These are phyloP conservation scores for Caenorhabditis auriculariae DNA, from an alignment of 2,888 invertebrate species.

Conservation along the genomic window DNA sequence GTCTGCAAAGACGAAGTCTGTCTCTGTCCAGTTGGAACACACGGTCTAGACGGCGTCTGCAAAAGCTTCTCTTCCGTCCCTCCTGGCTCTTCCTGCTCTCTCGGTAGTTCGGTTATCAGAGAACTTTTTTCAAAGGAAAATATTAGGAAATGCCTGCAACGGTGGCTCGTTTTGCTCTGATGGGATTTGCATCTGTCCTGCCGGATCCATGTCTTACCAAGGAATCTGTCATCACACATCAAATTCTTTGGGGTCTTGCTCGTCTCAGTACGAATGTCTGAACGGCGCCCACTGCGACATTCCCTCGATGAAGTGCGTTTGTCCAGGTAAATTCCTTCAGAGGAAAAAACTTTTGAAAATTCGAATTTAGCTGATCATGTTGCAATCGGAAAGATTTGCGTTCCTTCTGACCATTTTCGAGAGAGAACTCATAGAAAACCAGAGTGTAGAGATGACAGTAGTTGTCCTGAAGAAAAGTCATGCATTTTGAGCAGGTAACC, in stretches of 20 bases:
- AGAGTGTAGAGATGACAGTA: background rate
- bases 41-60: slow-evolving; percentile 13
- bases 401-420: background rate
- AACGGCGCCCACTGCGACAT: slow-evolving; percentile 48
- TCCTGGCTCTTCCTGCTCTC: slow-evolving; percentile 38
- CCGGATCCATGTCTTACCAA: slow-evolving; percentile 28
- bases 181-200: slow-evolving; percentile 47
- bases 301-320: slow-evolving; percentile 36
- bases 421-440: background rate
- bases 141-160: slow-evolving; percentile 36
- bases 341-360: background rate
- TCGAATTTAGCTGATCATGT: background rate
- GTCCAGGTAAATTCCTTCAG: slow-evolving; percentile 33
- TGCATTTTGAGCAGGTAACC: background rate
- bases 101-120: background rate
- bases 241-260: slow-evolving; percentile 41
- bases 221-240: slow-evolving; percentile 31
- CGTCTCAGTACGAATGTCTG: slow-evolving; percentile 33
- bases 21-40: slow-evolving; percentile 16
- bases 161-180: slow-evolving; percentile 48
- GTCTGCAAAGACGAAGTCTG: slow-evolving; percentile 23
- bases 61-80: slow-evolving; percentile 28
- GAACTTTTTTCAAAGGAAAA: background rate
- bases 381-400: background rate
- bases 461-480: background rate